These are phyloP conservation scores for Porites australiensis DNA, from an alignment of 64 coral and sea anemone species.

Conservation along the genomic window DNA sequence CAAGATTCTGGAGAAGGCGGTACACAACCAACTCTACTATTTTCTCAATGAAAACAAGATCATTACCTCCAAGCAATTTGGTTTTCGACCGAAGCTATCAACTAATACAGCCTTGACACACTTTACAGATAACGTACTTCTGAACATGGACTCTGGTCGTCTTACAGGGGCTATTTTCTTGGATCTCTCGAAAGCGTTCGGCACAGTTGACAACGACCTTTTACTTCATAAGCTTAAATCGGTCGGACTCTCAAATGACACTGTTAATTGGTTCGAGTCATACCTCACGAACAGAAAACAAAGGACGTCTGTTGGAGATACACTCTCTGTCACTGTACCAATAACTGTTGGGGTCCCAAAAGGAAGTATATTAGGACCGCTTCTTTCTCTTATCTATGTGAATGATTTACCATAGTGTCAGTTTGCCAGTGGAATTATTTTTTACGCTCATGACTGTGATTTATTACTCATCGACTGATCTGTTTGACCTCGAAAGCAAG, in stretches of 20 bases:
- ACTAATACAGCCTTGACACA: constrained; percentile 27
- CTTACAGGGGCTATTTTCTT: constrained; percentile 22
- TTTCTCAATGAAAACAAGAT: constrained; percentile 41
- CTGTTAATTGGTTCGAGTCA: background rate
- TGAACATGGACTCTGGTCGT: constrained; percentile 28
- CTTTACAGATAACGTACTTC: constrained; percentile 25
- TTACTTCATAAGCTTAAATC: background rate
- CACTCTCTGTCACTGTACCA: too few species aligned
- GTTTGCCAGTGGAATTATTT: too few species aligned
- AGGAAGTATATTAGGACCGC: background rate
- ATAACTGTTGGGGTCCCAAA: too few species aligned
- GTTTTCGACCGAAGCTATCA: background rate
- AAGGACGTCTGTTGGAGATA: background rate
- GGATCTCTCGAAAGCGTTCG: constrained; percentile 12
- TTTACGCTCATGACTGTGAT: background rate
- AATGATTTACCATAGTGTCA: too few species aligned
- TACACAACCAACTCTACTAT: constrained; percentile 55
- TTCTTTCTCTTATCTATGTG: background rate
- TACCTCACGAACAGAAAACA: background rate
- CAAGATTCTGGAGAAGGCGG: constrained; percentile 30
- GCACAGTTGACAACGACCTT: background rate
- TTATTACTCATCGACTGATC: too few species aligned
- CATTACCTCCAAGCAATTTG: background rate
- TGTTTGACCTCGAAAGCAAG: too few species aligned
- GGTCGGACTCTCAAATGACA: background rate